Percentiles rank a stretch among this genome's conserved stretches.
phyloP scores from a whole-genome alignment of 2,113 vertebrate genomes.

The Laticauda colubrina region DNA sequence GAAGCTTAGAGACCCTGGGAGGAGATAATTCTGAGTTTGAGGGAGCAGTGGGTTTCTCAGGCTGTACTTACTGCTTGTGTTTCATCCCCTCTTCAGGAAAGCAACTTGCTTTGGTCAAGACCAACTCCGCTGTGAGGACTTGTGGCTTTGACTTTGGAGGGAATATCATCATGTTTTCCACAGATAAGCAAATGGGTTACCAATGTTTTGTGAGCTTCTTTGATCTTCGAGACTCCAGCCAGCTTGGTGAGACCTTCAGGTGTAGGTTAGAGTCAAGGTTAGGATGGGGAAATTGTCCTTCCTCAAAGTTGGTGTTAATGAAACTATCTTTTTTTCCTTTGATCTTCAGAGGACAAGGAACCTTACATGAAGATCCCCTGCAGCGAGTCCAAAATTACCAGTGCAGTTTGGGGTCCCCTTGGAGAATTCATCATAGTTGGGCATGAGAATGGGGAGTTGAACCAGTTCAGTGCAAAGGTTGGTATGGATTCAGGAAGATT shows the following conservation, averaged over 20 bases:
- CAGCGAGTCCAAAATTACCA: constrained; percentile 93
- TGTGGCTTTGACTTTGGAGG: constrained; percentile 97
- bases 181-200: constrained; percentile 99
- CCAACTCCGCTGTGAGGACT: constrained; percentile 92
- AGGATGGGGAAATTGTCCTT: fast-evolving
- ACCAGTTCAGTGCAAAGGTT: constrained; percentile 96
- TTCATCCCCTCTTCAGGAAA: constrained; percentile 76
- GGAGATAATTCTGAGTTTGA: not conserved
- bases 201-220: constrained; percentile 94
- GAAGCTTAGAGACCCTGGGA: not conserved
- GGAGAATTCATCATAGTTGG: constrained; percentile 93
- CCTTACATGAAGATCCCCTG: constrained; percentile 91
- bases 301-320: not conserved
- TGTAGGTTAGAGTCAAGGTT: not conserved
- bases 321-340: not conserved
- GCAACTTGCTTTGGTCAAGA: constrained; percentile 89
- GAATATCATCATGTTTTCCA: constrained; percentile 99
- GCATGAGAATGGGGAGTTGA: constrained; percentile 92
- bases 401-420: constrained; percentile 93
- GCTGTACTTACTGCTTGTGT: not conserved
- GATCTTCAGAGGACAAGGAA: constrained; percentile 83
- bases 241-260: constrained; percentile 76
- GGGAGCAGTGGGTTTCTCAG: not conserved
- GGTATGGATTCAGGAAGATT: not conserved
- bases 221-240: constrained; percentile 87